Base-by-base conservation (phyloP, 2,797 vertebrate genomes). In the Mormyrops attenuatus region DNA sequence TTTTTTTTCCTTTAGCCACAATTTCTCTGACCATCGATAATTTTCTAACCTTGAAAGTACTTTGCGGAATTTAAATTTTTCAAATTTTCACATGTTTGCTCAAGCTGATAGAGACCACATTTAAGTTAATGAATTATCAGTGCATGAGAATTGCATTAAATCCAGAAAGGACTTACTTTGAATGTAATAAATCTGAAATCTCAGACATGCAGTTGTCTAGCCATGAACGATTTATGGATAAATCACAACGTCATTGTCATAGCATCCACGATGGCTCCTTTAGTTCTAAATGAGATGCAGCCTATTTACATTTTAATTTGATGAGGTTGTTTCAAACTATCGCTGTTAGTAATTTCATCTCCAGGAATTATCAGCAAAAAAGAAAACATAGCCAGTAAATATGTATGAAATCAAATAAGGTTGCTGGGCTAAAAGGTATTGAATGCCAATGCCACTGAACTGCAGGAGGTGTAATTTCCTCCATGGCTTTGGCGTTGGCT, bases 401-500 rank as follows among this genome's bases (percentile, higher is more conserved):
- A 97, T 97, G 94, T 95, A 95, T 96, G 94, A 96, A 96, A 96
- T 96, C 94, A 95, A 95, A 96, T 96, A 96, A 95, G 95, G 94
- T 95, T 94, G 44, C 93, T 95, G 94, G 94, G 95, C 95, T 97
- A 95, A 97, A 97, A 97, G 95, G 95, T 96, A 96, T 94, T 95
- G 96, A 96, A 96, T 95, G 95, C 95, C 95, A 95, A 91, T 94
- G 94, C 95, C 92, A 95, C 94, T 93, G 91, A 97, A 95, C 97
- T 90, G 96, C 97, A 94, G 97, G 97, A 97, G 96, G 96, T 95
- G 97, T 97, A 97, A 97, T 97, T 96, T 96, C 94, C 96, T 97
- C 95, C 94, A 93, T 95, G 95, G 95, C 96, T 96, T 96, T 95
- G 94, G 95, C 95, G 94, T 95, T 96, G 94, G 95, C 95, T 96